Evolutionary conservation across 2,888 invertebrate genomes (phyloP).

Genomic region (Drosophila borealis): DNA sequence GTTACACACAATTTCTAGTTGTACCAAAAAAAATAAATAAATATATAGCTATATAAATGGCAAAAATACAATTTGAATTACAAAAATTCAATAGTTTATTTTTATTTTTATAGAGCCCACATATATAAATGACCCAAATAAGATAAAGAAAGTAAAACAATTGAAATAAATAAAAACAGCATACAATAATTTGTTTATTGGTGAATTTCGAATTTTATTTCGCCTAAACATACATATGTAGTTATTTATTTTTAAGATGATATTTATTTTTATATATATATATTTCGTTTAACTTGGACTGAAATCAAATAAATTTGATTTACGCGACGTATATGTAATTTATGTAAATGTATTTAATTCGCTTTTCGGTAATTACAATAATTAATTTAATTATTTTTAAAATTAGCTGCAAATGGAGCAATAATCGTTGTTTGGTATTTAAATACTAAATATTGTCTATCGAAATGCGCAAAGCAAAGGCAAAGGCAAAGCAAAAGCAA

Average conservation of each 20-base stretch:
- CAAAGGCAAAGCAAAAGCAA: slow-evolving; percentile 41
- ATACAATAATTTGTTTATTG: slow-evolving; percentile 41
- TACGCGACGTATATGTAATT: slow-evolving; percentile 48
- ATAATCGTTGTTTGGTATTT: slow-evolving; percentile 16
- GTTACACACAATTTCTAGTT: slow-evolving; percentile 28
- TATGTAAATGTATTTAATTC: slow-evolving; percentile 32
- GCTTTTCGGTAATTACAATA: slow-evolving; percentile 29
- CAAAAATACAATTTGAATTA: slow-evolving; percentile 9
- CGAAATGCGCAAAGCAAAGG: slow-evolving; percentile 25
- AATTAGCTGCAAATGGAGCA: slow-evolving; percentile 57
- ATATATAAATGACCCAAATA: slow-evolving; percentile 12
- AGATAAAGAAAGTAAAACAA: slow-evolving; percentile 34
- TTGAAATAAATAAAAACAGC: slow-evolving; percentile 56
- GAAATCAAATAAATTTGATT: slow-evolving; percentile 77
- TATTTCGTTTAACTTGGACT: slow-evolving; percentile 68
- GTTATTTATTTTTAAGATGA: slow-evolving; percentile 34
- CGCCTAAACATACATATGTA: slow-evolving; percentile 29
- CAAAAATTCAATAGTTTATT: not conserved
- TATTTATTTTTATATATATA: slow-evolving; percentile 31
- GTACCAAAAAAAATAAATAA: slow-evolving; percentile 11
- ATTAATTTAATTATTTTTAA: slow-evolving; percentile 37
- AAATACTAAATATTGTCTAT: slow-evolving; percentile 27
- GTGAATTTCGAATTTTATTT: slow-evolving; percentile 55
- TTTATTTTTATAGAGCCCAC: slow-evolving; percentile 15
- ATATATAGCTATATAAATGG: slow-evolving; percentile 22